A percentile compares a stretch with the other conserved stretches of the same genome.
These are phyloP conservation scores for Lysandra bellargus DNA, from an alignment of 2,888 invertebrate species.

Conservation along the genomic window DNA sequence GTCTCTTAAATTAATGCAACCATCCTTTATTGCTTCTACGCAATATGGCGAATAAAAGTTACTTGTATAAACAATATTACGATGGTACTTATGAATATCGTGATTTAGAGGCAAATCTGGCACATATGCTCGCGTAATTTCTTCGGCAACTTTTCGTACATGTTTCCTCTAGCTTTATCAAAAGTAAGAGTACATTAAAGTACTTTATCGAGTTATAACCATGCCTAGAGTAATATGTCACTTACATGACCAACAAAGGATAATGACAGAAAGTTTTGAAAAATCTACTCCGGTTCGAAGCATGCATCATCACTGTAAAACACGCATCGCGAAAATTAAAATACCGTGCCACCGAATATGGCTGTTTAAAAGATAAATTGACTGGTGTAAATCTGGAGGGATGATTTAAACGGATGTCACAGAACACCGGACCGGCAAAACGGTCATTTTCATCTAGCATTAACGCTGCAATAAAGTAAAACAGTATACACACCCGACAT, in stretches of 20 bases:
- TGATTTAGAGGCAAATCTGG: slow-evolving; percentile 11
- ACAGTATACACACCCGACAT: slow-evolving; percentile 43
- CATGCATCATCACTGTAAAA: slow-evolving; percentile 22
- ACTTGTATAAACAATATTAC: slow-evolving; percentile 5
- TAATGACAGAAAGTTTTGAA: background rate
- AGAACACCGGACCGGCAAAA: slow-evolving; percentile 38
- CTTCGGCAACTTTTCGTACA: background rate
- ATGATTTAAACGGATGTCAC: slow-evolving; percentile 40
- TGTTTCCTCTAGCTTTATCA: background rate
- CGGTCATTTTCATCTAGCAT: slow-evolving; percentile 45
- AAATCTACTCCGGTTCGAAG: background rate
- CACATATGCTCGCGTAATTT: background rate
- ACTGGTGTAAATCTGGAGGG: slow-evolving; percentile 41
- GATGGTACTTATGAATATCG: slow-evolving; percentile 5
- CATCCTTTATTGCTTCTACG: slow-evolving; percentile 23
- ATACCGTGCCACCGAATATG: slow-evolving; percentile 33
- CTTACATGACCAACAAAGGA: background rate
- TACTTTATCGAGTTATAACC: background rate
- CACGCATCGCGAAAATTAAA: slow-evolving; percentile 35
- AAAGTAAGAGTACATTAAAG: background rate
- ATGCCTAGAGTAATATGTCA: background rate
- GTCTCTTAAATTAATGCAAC: slow-evolving; percentile 30
- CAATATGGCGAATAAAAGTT: slow-evolving; percentile 19
- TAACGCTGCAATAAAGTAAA: slow-evolving; percentile 44
- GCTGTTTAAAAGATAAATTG: slow-evolving; percentile 40